Conservation (phyloP, 2,113 vertebrate genomes). For the Rynchops niger region DNA sequence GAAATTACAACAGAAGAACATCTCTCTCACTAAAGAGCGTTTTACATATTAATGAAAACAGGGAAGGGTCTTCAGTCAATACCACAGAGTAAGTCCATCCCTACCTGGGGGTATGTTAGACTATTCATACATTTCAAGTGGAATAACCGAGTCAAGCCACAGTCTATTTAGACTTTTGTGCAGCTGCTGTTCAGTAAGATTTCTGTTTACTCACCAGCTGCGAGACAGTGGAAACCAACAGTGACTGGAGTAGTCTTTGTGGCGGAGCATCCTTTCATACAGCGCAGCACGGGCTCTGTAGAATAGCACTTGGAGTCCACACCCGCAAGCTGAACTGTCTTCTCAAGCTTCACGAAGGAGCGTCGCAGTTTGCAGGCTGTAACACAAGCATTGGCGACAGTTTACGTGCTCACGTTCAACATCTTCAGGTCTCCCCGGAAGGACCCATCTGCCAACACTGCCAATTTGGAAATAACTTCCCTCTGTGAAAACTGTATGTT, state of each 20-base stretch:
- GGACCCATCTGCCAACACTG: background rate
- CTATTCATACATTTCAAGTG: background rate
- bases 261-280: conserved; percentile 54
- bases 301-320: conserved; percentile 32
- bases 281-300: conserved; percentile 42
- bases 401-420: rapidly evolving
- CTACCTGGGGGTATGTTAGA: background rate
- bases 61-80: background rate
- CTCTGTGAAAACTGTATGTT: background rate
- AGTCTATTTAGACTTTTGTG: background rate
- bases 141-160: background rate
- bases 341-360: conserved; percentile 45
- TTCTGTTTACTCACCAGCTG: conserved; percentile 65
- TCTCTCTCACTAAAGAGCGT: background rate
- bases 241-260: conserved; percentile 57
- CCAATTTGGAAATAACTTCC: background rate
- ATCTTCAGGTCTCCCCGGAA: background rate
- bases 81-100: background rate
- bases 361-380: conserved; percentile 57
- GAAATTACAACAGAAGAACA: background rate
- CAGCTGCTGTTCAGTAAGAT: background rate
- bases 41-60: background rate
- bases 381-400: background rate
- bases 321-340: background rate
- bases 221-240: conserved; percentile 77